phyloP scores from a whole-genome alignment of 2,113 vertebrate species.

The Phalacrocorax brasilianus region DNA sequence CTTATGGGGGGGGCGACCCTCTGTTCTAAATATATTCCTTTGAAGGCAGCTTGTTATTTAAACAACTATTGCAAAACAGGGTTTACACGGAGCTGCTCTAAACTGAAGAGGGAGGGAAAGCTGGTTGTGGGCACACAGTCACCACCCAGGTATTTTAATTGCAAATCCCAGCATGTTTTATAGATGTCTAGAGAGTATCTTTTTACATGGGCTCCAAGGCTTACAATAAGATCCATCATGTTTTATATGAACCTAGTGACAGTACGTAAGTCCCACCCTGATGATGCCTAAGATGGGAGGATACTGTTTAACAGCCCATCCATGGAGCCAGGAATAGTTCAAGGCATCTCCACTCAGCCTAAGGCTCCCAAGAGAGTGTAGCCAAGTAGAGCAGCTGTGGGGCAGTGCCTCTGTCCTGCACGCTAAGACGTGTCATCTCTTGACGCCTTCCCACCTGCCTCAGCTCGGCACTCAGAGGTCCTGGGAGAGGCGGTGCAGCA shows the following conservation, averaged over 20 bases:
- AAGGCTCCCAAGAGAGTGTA: not conserved
- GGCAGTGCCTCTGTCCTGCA: not conserved
- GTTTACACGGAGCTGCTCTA: not conserved
- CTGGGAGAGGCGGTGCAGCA: rapidly evolving
- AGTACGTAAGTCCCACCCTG: not conserved
- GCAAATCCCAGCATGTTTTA: constrained; percentile 55
- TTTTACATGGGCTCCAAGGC: constrained; percentile 11
- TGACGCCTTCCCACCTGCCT: not conserved
- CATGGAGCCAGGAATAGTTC: not conserved
- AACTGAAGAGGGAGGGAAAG: not conserved
- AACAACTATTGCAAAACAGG: constrained; percentile 51
- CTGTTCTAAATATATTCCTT: constrained; percentile 59
- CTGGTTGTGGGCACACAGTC: constrained; percentile 13
- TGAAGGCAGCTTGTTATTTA: constrained; percentile 59
- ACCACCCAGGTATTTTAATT: constrained; percentile 56
- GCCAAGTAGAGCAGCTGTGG: not conserved
- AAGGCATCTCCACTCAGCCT: not conserved
- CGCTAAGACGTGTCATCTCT: rapidly evolving
- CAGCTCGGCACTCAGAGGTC: not conserved
- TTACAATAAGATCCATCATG: constrained; percentile 37
- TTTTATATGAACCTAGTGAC: constrained; percentile 43
- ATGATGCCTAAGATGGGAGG: not conserved
- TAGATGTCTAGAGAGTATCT: constrained; percentile 48
- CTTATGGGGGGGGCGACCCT: not conserved
- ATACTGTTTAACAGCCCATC: not conserved